These are phyloP conservation scores for Myopa tessellatipennis DNA, from an alignment of 2,888 invertebrate genomes.

Conservation along the genomic window DNA sequence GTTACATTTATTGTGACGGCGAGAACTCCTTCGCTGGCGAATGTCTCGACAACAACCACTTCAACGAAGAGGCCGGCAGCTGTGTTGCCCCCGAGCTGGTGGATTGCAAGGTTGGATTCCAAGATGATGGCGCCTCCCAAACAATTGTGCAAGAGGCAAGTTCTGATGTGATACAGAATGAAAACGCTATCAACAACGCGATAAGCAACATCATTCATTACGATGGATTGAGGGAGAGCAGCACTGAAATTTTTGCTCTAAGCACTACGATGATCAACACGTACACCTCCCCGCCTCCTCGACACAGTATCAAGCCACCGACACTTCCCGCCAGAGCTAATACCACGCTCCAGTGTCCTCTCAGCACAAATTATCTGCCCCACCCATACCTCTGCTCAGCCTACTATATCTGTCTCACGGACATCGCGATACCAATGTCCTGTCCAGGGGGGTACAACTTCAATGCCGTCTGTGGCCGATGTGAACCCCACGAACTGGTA, in stretches of 20 bases:
- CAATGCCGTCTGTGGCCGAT: constrained; percentile 49
- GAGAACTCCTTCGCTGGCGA: constrained; percentile 54
- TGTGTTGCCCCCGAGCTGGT: constrained; percentile 52
- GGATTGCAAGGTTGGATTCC: constrained; percentile 39
- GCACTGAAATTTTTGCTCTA: neutral
- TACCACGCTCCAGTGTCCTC: too few species aligned
- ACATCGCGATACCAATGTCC: constrained; percentile 53
- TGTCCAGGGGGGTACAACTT: constrained; percentile 54
- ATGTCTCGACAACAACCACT: constrained; percentile 54
- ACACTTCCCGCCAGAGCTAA: neutral
- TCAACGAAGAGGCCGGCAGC: constrained; percentile 48
- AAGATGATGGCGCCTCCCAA: neutral
- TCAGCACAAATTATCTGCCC: too few species aligned
- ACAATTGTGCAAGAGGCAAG: too few species aligned
- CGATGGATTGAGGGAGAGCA: neutral
- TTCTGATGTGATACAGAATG: neutral
- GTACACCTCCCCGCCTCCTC: too few species aligned
- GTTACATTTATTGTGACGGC: constrained; percentile 58
- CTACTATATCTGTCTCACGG: constrained; percentile 58
- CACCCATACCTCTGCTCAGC: constrained; percentile 53
- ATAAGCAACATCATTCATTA: neutral
- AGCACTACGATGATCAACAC: neutral
- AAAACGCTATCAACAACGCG: neutral
- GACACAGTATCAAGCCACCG: too few species aligned
- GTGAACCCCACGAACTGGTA: constrained; percentile 49